Evolutionary conservation across 37 sponge, comb jelly and placozoan species (phyloP).

Genomic region (Bolinopsis microptera): DNA sequence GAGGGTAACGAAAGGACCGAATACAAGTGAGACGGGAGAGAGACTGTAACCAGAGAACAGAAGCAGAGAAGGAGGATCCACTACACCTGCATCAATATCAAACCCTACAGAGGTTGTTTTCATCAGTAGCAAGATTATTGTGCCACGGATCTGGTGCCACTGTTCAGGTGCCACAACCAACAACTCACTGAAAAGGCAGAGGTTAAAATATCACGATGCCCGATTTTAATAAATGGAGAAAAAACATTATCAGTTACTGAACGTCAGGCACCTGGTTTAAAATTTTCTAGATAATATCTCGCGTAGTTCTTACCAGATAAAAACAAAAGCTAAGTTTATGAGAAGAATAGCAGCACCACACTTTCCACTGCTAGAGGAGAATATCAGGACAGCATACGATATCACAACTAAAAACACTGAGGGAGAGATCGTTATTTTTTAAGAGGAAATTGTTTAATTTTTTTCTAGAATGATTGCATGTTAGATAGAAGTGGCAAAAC

Average conservation of each 20-base stretch:
- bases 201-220: too few species aligned
- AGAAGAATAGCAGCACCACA: slow-evolving; percentile 25
- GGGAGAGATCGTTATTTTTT: too few species aligned
- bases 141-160: slow-evolving; percentile 56
- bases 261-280: too few species aligned
- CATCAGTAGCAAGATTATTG: slow-evolving; percentile 54
- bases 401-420: slow-evolving; percentile 1
- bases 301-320: slow-evolving; percentile 49
- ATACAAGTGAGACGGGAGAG: slow-evolving; percentile 49
- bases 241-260: too few species aligned
- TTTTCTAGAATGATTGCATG: too few species aligned
- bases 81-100: slow-evolving; percentile 60
- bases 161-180: not conserved
- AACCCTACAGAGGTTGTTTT: slow-evolving; percentile 44
- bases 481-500: too few species aligned
- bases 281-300: too few species aligned
- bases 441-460: too few species aligned
- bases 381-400: not conserved
- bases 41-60: slow-evolving; percentile 33
- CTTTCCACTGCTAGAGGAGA: not conserved
- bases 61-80: not conserved
- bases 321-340: slow-evolving; percentile 3
- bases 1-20: slow-evolving; percentile 62
- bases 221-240: too few species aligned
- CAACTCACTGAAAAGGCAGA: slow-evolving; percentile 46